Conservation (phyloP, 1,140 invertebrate species). For the Anastatus disparis region DNA sequence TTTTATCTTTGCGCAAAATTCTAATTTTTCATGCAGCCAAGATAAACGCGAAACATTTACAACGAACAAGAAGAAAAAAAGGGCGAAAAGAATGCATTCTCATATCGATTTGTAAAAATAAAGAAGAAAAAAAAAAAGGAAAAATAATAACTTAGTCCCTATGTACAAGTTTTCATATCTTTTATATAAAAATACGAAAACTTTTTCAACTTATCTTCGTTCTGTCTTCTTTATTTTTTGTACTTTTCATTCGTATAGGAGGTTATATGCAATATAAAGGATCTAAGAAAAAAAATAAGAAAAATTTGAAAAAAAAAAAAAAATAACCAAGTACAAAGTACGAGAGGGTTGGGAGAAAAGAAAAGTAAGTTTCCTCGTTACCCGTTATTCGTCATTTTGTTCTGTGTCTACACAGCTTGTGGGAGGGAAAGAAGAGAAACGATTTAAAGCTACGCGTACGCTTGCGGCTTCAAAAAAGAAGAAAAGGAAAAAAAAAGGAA, state of each 20-base stretch:
- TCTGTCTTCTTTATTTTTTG: constrained; percentile 1
- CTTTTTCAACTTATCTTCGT: neutral
- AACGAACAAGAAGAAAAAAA: too few species aligned
- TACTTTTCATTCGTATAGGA: constrained; percentile 1
- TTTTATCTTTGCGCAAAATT: too few species aligned
- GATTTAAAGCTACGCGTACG: constrained; percentile 5
- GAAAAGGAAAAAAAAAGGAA: too few species aligned
- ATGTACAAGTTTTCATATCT: neutral
- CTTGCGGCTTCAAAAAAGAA: neutral
- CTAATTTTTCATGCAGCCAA: too few species aligned
- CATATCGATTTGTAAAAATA: neutral
- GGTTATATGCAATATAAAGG: neutral
- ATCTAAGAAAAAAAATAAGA: too few species aligned
- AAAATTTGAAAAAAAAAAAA: too few species aligned
- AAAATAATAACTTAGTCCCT: too few species aligned
- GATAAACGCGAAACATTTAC: too few species aligned
- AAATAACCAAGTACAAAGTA: too few species aligned
- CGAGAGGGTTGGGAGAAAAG: too few species aligned
- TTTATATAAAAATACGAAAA: constrained; percentile 24
- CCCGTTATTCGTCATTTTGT: constrained; percentile 34
- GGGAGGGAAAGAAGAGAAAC: neutral
- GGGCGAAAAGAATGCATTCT: too few species aligned
- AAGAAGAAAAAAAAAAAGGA: neutral
- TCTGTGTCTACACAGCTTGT: constrained; percentile 13
- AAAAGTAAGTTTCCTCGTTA: constrained; percentile 35